Conservation (phyloP, 2,888 invertebrate genomes). For the Polyploca ridens region DNA sequence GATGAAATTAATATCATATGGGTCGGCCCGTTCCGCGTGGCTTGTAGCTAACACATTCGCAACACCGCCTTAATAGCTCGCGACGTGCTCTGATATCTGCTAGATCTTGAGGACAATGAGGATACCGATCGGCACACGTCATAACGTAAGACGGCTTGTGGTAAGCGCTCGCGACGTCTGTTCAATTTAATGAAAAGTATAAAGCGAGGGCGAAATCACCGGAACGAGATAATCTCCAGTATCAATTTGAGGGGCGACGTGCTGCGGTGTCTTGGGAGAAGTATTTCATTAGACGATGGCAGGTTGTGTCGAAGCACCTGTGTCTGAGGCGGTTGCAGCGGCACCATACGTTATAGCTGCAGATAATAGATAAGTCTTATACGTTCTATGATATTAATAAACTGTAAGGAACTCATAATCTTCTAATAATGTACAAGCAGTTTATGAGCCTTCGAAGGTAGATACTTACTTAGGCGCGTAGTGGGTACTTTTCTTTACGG, state of each 20-base stretch:
- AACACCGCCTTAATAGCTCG: conserved; percentile 27
- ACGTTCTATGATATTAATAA: neutral
- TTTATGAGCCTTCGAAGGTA: neutral
- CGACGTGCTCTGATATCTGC: conserved; percentile 15
- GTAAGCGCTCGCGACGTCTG: conserved; percentile 50
- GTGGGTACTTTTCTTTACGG: neutral
- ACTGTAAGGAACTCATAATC: too few relatives aligned
- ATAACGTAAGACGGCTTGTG: conserved; percentile 60
- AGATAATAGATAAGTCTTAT: too few relatives aligned
- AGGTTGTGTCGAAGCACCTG: conserved; percentile 52
- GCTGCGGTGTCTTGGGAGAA: conserved; percentile 66
- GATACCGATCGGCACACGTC: conserved; percentile 26
- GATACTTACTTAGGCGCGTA: neutral
- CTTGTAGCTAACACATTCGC: conserved; percentile 31
- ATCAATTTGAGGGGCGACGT: conserved; percentile 73
- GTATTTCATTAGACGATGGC: conserved; percentile 70
- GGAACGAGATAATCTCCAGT: conserved; percentile 73
- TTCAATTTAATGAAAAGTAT: conserved; percentile 77
- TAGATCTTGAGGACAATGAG: conserved; percentile 21
- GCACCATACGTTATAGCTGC: conserved; percentile 21
- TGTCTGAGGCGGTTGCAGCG: conserved; percentile 30
- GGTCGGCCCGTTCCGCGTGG: conserved; percentile 48
- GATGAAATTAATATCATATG: conserved; percentile 74
- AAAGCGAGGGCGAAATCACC: conserved; percentile 65
- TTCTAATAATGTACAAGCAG: too few relatives aligned